Percentiles rank a stretch among this genome's conserved stretches.
These are phyloP conservation scores for Drosophila atripex DNA, from an alignment of 2,888 invertebrate genomes.

Conservation along the genomic window DNA sequence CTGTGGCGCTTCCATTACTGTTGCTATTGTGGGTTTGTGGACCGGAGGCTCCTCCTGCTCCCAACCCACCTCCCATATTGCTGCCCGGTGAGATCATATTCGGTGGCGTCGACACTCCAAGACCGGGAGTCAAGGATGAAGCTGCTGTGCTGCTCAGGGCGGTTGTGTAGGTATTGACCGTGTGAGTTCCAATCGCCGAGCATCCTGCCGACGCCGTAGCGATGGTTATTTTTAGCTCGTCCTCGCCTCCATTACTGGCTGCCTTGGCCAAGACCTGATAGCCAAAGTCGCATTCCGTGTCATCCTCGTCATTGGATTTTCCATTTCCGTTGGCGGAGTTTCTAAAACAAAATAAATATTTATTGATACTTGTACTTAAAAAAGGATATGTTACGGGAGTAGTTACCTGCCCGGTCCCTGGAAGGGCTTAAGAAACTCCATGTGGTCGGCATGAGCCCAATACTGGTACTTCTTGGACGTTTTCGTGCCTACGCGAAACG, in stretches of 20 bases:
- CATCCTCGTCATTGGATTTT: constrained; percentile 80
- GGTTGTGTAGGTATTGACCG: constrained; percentile 60
- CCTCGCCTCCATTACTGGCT: constrained; percentile 70
- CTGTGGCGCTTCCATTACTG: constrained; percentile 52
- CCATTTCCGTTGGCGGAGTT: constrained; percentile 68
- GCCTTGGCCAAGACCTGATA: constrained; percentile 81
- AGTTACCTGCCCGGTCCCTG: constrained; percentile 82
- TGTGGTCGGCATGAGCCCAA: constrained; percentile 83
- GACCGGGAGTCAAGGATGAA: constrained; percentile 49
- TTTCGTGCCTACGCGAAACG: constrained; percentile 83
- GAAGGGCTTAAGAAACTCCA: constrained; percentile 83
- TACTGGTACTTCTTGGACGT: constrained; percentile 84
- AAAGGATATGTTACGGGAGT: background rate
- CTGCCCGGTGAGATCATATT: constrained; percentile 63
- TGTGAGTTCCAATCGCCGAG: constrained; percentile 58
- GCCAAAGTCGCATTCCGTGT: constrained; percentile 81
- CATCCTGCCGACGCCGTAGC: constrained; percentile 48
- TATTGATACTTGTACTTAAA: background rate
- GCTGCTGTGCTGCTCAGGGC: constrained; percentile 33
- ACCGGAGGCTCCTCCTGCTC: background rate
- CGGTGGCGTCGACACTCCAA: constrained; percentile 57
- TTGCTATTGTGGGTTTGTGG: constrained; percentile 55
- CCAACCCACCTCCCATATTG: constrained; percentile 23
- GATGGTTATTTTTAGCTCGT: constrained; percentile 71
- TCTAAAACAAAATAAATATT: constrained; percentile 42